phyloP scores from a whole-genome alignment of 92 coral and sea anemone species.

The Zoanthus sociatus region DNA sequence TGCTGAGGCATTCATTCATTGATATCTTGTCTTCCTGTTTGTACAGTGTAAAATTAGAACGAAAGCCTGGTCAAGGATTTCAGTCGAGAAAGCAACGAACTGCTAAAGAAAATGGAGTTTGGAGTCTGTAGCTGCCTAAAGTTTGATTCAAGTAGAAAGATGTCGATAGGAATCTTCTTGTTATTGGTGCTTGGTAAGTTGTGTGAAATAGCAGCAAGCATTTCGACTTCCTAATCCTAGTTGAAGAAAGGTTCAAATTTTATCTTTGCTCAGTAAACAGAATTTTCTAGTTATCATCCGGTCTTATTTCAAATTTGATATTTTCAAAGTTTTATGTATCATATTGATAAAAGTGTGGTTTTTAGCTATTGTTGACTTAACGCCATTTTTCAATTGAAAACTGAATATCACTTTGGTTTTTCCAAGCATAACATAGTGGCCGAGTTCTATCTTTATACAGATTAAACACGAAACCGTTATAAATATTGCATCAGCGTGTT shows the following conservation, averaged over 20 bases:
- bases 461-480: neutral
- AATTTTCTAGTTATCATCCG: neutral
- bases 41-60: neutral
- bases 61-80: neutral
- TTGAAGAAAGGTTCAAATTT: neutral
- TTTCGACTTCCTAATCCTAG: neutral
- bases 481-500: neutral
- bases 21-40: conserved; percentile 15
- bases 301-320: neutral
- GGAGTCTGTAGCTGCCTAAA: neutral
- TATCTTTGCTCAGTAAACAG: neutral
- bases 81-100: neutral
- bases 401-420: conserved; percentile 8
- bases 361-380: neutral
- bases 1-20: conserved; percentile 3
- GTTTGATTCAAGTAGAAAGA: conserved; percentile 20
- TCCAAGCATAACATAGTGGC: too few relatives aligned
- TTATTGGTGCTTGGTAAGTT: conserved; percentile 6
- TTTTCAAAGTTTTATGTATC: neutral
- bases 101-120: conserved; percentile 6
- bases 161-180: neutral
- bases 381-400: neutral
- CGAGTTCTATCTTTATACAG: neutral
- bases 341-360: neutral
- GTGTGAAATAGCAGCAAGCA: neutral